A percentile compares a stretch with the other conserved stretches of the same genome.
phyloP scores from a whole-genome alignment of 2,888 invertebrate genomes.

The Branchipolynoe longqiensis region DNA sequence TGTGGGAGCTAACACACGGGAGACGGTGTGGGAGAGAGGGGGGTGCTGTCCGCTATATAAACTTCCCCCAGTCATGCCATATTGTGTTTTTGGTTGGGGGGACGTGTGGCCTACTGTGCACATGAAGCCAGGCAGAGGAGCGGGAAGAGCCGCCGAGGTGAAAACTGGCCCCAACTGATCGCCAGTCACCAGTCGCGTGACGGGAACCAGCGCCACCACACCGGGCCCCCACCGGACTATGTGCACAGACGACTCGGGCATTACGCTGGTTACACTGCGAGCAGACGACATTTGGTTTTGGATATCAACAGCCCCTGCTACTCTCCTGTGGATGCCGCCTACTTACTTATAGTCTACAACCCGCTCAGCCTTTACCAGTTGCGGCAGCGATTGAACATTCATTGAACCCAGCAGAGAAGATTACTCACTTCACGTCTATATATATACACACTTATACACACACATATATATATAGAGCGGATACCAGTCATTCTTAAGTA shows the following conservation, averaged over 20 bases:
- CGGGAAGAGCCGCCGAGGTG: not conserved
- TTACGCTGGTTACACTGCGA: no score
- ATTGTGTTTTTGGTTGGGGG: slow-evolving; percentile 16
- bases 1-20: not conserved
- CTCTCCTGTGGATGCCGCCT: no score
- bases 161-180: not conserved
- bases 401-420: no score
- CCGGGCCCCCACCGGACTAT: not conserved
- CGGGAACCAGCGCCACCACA: not conserved
- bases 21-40: not conserved
- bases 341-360: no score
- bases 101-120: slow-evolving; percentile 11
- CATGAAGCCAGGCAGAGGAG: not conserved
- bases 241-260: no score
- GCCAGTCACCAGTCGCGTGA: not conserved
- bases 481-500: no score
- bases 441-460: no score
- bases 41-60: slow-evolving; percentile 19
- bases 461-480: no score
- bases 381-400: no score
- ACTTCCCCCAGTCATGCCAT: not conserved
- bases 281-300: slow-evolving; percentile 17
- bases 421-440: no score
- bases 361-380: no score
- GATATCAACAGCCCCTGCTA: no score